Evolutionary conservation across 1,140 invertebrate species (phyloP), one percentile per base, ranked within the genome.

Genomic region (Drosophila malerkotliana): DNA sequence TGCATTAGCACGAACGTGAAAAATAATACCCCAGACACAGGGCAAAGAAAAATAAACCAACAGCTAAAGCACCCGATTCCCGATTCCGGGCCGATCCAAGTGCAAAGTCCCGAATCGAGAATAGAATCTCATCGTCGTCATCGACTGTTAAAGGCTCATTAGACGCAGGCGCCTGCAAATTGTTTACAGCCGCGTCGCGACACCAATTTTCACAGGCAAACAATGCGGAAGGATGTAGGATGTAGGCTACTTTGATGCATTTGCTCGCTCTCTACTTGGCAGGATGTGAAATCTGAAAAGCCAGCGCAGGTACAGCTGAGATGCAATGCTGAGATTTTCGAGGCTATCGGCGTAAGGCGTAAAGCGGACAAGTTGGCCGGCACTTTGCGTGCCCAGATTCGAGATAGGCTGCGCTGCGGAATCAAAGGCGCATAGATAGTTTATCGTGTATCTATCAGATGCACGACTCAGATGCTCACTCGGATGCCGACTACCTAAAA

Each of bases 161-260:
- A 90, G 81, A 90, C 55, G 79, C 76, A 79, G 87, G 87, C 87
- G 87, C 87, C 87, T 90, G 79, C 77, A 82, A 90, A 90, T 79
- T 90, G 82, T 90, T 90, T 90, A 90, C 88, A 87, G 85, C 85
- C 62, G 59, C 77, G 82, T 81, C 82, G 81, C 88, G 87, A 83
- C 88, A 90, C 78, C 84, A 77, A 67, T 88, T 88, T 88, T 88
- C 83, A 88, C 83, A 88, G 83, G 83, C 83, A 88, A 88, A 88
- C 83, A 88, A 73, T 52, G 67, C 73, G 83, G 83, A 87, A 87
- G 83, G 83, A 88, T 84, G 68, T 21, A 24, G 18, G 18, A 47
- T 47, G 18, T 37, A 37, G 10, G 32, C 32, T 34, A 10, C 8
- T 28, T 7, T 9, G 34, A 12, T 37, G 34, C 34, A 37, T 37